Evolutionary conservation across 2,888 invertebrate genomes (phyloP).

Genomic region (Adineta ricciae): DNA sequence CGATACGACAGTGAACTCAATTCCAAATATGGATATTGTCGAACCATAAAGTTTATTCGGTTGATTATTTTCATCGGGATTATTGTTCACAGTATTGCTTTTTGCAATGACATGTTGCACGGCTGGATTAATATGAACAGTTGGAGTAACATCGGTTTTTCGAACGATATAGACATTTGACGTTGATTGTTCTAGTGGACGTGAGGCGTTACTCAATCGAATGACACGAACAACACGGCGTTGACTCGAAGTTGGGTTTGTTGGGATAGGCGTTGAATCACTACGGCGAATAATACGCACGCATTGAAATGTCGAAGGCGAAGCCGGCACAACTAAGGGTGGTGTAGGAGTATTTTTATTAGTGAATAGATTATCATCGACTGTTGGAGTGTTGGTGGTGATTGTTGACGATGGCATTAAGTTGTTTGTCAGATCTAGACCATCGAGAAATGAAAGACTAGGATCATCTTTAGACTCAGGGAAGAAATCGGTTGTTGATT

Average conservation of each 20-base stretch:
- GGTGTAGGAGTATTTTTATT: neutral
- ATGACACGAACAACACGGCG: constrained; percentile 1
- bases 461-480: neutral
- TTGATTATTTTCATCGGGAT: neutral
- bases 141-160: neutral
- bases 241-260: neutral
- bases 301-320: neutral
- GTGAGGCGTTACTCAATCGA: neutral
- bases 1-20: neutral
- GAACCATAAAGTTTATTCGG: neutral
- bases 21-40: neutral
- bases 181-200: neutral
- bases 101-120: neutral
- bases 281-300: neutral
- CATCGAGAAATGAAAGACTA: neutral
- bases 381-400: neutral
- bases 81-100: neutral
- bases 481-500: neutral
- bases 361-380: neutral
- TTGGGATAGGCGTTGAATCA: neutral
- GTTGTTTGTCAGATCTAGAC: neutral
- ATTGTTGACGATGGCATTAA: neutral
- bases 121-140: neutral
- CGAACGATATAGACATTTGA: neutral
- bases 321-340: neutral